Evolutionary conservation across 1,140 invertebrate species (phyloP), one percentile per base, ranked within the genome.

Genomic region (Papilio glaucus): DNA sequence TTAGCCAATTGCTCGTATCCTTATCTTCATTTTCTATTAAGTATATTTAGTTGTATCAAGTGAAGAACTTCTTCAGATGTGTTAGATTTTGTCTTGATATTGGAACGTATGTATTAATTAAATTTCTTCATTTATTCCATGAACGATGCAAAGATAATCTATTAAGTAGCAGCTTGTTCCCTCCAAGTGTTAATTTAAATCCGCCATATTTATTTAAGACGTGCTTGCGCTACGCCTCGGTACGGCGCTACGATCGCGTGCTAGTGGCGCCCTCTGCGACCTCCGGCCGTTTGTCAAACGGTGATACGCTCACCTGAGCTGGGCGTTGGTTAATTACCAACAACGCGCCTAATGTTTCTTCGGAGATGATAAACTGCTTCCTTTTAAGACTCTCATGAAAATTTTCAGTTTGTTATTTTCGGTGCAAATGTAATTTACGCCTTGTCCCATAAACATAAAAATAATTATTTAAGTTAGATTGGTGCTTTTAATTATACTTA

Each of bases 321-420:
- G 69, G 72, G 69, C 81, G 67, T 69, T 69, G 76, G 83, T 89
- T 88, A 91, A 90, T 90, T 90, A 81, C 86, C 74, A 87, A 85
- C 85, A 88, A 78, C 82, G 79, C 79, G 77, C 81, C 74, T 85
- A 86, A 86, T 82, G 82, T 75, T 80, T 78, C 75, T 82, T 80
- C 77, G 49, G 75, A 81, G 78, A 80, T 90, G 87, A 92, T 90
- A 83, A 79, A 92, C 79, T 80, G 83, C 75, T 91, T 91, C 89
- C 89, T 86, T 76, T 79, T 37, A 72, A 73, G 73, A 78, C 60
- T 61, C 75, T 57, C 70, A 60, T 67, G 78, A 79, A 76, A 77
- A 82, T 82, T 82, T 79, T 82, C 75, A 76, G 45, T 42, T 68
- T 68, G 39, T 45, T 69, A 76, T 75, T 78, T 60, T 26, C 26